Evolutionary conservation across 2,113 vertebrate genomes (phyloP).

Genomic region (Xenopus tropicalis): DNA sequence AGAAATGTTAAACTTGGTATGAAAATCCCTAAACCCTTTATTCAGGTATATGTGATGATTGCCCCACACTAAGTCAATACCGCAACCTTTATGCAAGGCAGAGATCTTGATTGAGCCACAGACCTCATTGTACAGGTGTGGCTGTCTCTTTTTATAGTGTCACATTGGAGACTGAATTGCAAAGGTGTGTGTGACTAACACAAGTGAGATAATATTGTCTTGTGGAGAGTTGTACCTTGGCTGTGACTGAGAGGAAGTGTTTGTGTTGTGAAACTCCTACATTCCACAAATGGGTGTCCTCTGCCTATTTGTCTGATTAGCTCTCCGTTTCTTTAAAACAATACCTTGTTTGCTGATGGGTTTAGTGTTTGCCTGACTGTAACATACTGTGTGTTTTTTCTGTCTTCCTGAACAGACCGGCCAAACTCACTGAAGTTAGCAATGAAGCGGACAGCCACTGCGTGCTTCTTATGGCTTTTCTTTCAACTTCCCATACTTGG

Average conservation of each 20-base stretch:
- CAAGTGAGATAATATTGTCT: not conserved
- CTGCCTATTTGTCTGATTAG: conserved; percentile 2
- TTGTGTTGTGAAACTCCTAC: conserved; percentile 21
- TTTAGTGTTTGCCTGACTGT: not conserved
- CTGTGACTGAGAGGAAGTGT: conserved; percentile 3
- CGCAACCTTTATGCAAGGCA: too few species aligned
- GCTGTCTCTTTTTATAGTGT: not conserved
- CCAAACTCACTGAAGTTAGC: conserved; percentile 55
- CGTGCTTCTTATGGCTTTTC: conserved; percentile 63
- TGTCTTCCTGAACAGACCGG: conserved; percentile 59
- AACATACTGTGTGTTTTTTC: conserved; percentile 20
- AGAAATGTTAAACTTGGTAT: too few species aligned
- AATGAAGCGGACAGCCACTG: conserved; percentile 55
- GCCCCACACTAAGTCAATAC: not conserved
- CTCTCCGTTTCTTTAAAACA: conserved; percentile 7
- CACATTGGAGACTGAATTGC: conserved; percentile 20
- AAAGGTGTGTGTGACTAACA: conserved; percentile 22
- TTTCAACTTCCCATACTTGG: conserved; percentile 56
- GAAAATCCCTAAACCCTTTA: not conserved
- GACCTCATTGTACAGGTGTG: conserved; percentile 37
- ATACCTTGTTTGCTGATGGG: conserved; percentile 4
- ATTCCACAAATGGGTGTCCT: conserved; percentile 35
- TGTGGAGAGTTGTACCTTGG: conserved; percentile 9
- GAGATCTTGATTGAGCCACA: too few species aligned
- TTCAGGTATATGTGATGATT: not conserved